Conservation (phyloP, 2,113 vertebrate species). For the Phasianus colchicus region DNA sequence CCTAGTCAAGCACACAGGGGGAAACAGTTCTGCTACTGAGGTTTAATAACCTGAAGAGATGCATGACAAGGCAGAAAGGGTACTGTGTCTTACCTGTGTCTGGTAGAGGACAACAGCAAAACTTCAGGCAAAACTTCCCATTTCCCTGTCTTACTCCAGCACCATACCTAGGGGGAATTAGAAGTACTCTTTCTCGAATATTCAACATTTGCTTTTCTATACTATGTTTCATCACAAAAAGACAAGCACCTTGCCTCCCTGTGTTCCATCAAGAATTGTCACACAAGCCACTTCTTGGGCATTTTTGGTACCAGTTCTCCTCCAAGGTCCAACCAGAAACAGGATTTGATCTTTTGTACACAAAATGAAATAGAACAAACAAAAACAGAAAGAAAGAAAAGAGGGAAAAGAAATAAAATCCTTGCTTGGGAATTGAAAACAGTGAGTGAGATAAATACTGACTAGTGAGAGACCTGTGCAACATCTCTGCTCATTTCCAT, state of each 20-base stretch:
- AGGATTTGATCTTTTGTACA: not conserved
- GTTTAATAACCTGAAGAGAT: not conserved
- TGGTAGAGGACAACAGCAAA: not conserved
- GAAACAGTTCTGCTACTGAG: not conserved
- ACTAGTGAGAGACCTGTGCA: not conserved
- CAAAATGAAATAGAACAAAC: not conserved
- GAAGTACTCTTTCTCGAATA: not conserved
- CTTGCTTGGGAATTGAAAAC: not conserved
- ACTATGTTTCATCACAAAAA: not conserved
- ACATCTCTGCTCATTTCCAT: not conserved
- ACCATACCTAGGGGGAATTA: not conserved
- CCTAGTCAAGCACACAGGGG: not conserved
- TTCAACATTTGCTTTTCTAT: not conserved
- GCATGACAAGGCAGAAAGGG: not conserved
- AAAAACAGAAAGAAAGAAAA: not conserved
- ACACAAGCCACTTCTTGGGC: not conserved
- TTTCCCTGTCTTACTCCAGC: not conserved
- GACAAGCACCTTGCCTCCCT: not conserved
- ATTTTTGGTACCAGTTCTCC: not conserved
- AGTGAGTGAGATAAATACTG: not conserved
- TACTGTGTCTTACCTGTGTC: fast-evolving
- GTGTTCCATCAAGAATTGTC: not conserved
- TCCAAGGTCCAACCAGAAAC: not conserved
- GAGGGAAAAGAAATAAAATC: not conserved
- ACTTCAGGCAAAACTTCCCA: not conserved